Percentiles rank a stretch among this genome's conserved stretches.
Conservation (phyloP, 35 echinoderm and acorn worm species). For the Hemicentrotus pulcherrimus region DNA sequence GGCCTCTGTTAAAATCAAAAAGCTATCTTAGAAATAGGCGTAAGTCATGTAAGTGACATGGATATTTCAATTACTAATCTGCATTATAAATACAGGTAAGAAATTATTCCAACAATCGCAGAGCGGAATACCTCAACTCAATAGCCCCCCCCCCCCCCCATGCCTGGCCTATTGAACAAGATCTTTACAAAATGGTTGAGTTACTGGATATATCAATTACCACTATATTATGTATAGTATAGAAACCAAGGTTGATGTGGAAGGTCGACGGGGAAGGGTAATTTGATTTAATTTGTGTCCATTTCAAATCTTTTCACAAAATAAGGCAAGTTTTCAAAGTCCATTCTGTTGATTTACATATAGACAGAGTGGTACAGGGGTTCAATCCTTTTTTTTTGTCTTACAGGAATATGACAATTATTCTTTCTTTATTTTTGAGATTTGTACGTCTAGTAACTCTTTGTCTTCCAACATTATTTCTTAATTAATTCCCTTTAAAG, state of each 20-base stretch:
- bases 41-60: too few species aligned
- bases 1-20: too few species aligned
- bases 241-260: background rate
- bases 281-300: constrained; percentile 6
- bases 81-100: background rate
- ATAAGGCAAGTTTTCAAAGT: background rate
- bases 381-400: too few species aligned
- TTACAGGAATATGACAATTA: too few species aligned
- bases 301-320: background rate
- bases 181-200: background rate
- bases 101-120: background rate
- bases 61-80: background rate
- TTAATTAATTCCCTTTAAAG: too few species aligned
- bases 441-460: too few species aligned
- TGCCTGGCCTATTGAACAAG: background rate
- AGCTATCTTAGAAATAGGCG: too few species aligned
- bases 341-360: background rate
- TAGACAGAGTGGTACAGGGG: background rate
- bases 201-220: background rate
- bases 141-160: too few species aligned
- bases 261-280: background rate
- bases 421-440: too few species aligned
- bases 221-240: background rate
- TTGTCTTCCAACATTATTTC: too few species aligned
- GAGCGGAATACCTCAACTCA: background rate